Evolutionary conservation across 2,797 vertebrate species (phyloP), one percentile per base, ranked within the genome.

Genomic region (Periophthalmus magnuspinnatus): DNA sequence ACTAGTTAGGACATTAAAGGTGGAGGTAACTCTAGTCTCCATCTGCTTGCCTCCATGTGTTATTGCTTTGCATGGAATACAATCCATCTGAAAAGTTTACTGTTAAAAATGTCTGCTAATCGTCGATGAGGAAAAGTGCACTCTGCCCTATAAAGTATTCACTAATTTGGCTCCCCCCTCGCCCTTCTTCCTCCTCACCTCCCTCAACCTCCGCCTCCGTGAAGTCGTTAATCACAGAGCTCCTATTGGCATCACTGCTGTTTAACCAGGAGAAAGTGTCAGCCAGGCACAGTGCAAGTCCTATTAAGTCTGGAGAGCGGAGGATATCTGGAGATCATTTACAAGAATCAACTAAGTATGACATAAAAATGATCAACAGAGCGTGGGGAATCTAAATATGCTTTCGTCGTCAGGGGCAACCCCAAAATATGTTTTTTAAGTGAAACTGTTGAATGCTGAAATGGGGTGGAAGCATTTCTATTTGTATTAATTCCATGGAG

Each of bases 261-360:
- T 14, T 57, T 59, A 67, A 78, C 74, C n/a, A 63, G 33, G 58
- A 50, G 57, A 67, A 60, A 61, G 36, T 65, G 57, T 70, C 56
- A 68, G 66, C 58, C 10, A 2, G 50, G 59, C 36, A 62, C 60
- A 9, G 14, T 36, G 55, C 45, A 55, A 65, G 41, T 59, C 59
- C 55, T 10, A 61, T 14, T 45, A 61, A 57, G 50, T 68, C 58
- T 32, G 22, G 22, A 17, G n/a, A 58, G 22, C 54, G 0, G 2
- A 28, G 58, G 17, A 17, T 8, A 17, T 14, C 56, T 52, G 50
- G 19, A 52, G 50, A 52, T 19, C 10, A 1, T 45, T 45, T 45
- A 16, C 41, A 5, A 14, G 7, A 52, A 52, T 50, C 21, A 54
- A 54, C n/a, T n/a, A 1, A 22, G 52, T 3, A 10, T 41, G 38